Evolutionary conservation across 2,113 vertebrate genomes (phyloP).

Genomic region (Aegypius monachus): DNA sequence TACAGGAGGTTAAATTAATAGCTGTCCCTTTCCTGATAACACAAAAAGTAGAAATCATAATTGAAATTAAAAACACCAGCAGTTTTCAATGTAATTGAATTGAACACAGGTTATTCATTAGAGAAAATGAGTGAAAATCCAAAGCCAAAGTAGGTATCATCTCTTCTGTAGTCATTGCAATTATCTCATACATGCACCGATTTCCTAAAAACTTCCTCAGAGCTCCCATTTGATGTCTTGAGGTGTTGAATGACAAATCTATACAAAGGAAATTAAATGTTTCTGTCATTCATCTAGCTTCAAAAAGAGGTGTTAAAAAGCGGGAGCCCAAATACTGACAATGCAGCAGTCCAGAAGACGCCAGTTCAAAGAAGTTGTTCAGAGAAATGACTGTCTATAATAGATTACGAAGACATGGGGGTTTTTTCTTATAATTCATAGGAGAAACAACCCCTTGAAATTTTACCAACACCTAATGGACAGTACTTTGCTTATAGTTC

Average conservation of each 20-base stretch:
- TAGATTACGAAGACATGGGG: not conserved
- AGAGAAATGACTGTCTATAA: not conserved
- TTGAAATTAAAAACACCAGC: not conserved
- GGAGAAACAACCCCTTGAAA: not conserved
- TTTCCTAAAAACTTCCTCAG: not conserved
- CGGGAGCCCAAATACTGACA: not conserved
- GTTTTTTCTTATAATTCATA: not conserved
- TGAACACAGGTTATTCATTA: not conserved
- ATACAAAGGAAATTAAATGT: not conserved
- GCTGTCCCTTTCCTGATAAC: not conserved
- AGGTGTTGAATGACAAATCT: not conserved
- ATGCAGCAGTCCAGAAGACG: not conserved
- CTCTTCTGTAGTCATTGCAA: not conserved
- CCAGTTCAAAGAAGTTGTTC: not conserved
- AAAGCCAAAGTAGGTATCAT: not conserved
- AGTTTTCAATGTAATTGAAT: not conserved
- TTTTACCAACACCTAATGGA: not conserved
- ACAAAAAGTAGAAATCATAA: not conserved
- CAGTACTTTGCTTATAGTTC: not conserved
- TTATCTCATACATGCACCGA: not conserved
- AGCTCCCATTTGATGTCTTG: not conserved
- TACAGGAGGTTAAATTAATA: not conserved
- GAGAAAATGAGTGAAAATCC: slow-evolving; percentile 2
- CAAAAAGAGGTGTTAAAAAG: not conserved
- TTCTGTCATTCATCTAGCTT: not conserved